Conservation (phyloP, 2,113 vertebrate genomes). For the Myotis brandtii region DNA sequence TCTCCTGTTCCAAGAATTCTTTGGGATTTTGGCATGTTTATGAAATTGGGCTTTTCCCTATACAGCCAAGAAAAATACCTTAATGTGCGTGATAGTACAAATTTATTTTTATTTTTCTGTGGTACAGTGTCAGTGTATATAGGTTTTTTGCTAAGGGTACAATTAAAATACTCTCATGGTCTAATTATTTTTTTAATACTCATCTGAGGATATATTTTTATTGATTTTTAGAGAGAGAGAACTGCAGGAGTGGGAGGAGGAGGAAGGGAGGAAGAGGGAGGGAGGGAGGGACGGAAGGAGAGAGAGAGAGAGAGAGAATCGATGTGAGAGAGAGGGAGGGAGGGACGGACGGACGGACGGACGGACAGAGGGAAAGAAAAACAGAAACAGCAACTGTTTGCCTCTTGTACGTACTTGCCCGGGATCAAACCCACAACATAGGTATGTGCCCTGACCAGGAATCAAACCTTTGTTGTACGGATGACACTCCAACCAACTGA, state of each 20-base stretch:
- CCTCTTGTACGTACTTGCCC: no score
- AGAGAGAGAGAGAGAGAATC: no score
- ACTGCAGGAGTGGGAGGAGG: no score
- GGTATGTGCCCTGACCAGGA: no score
- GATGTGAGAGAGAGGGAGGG: no score
- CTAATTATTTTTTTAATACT: slow-evolving; percentile 8
- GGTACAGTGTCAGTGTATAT: not conserved
- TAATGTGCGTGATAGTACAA: not conserved
- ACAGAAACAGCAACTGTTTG: not conserved
- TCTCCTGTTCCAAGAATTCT: not conserved
- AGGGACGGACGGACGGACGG: no score
- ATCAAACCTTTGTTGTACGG: not conserved
- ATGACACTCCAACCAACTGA: not conserved
- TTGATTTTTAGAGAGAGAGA: no score
- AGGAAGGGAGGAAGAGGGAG: no score
- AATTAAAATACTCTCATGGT: not conserved
- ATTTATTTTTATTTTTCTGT: slow-evolving; percentile 46
- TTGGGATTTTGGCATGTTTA: slow-evolving; percentile 7
- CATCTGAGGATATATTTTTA: no score
- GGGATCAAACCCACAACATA: no score
- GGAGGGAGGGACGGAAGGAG: no score
- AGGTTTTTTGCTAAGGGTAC: not conserved
- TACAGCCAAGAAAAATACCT: not conserved
- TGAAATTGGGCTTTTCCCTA: slow-evolving; percentile 2
- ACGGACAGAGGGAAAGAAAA: accelerated